Percentiles rank a stretch among this genome's conserved stretches.
Evolutionary conservation across 2,797 vertebrate species (phyloP).

Genomic region (Cichlasoma orientale): DNA sequence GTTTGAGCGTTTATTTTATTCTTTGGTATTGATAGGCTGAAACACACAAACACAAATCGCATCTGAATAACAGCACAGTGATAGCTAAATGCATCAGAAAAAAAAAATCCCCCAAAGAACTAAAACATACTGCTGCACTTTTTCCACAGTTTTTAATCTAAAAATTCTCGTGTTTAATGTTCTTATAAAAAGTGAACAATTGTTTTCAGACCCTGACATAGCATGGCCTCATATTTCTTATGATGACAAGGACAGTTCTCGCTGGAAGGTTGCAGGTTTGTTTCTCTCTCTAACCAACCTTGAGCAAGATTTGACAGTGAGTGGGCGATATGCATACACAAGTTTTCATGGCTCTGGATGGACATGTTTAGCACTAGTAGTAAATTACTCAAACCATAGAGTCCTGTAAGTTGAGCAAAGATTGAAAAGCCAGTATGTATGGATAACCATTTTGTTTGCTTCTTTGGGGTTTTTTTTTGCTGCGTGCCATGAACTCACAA

Average conservation of each 20-base stretch:
- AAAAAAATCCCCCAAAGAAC: background rate
- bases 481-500: background rate
- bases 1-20: background rate
- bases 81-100: background rate
- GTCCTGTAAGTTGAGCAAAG: background rate
- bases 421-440: background rate
- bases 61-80: background rate
- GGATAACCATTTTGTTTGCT: background rate
- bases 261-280: constrained; percentile 33
- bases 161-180: background rate
- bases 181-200: background rate
- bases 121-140: background rate
- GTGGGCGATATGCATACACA: constrained; percentile 17
- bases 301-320: constrained; percentile 22
- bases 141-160: background rate
- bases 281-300: constrained; percentile 26
- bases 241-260: constrained; percentile 19
- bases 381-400: background rate
- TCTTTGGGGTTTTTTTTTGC: background rate
- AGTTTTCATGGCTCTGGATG: constrained; percentile 1
- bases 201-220: constrained; percentile 25
- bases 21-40: background rate
- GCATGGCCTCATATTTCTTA: constrained; percentile 51
- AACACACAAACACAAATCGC: background rate
- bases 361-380: background rate